phyloP scores from a whole-genome alignment of 2,113 vertebrate species.

The Plestiodon gilberti region DNA sequence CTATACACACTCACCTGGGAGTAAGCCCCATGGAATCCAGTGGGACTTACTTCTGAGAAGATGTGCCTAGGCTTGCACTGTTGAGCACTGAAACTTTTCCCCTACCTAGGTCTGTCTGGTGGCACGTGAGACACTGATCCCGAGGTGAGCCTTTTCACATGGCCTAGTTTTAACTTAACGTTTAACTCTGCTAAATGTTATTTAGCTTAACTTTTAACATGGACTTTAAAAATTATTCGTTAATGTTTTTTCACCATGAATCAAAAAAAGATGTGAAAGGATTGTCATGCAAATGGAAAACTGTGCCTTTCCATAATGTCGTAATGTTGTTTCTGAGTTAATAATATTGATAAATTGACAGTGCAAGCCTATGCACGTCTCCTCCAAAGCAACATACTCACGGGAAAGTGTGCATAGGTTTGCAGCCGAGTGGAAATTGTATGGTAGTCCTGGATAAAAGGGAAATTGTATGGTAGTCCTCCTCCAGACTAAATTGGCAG shows the following conservation, averaged over 20 bases:
- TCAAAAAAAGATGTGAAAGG: background rate
- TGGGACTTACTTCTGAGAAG: too few relatives aligned
- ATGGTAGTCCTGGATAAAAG: background rate
- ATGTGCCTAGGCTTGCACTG: background rate
- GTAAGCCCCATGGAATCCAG: too few relatives aligned
- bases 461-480: background rate
- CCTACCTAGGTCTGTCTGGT: conserved; percentile 20
- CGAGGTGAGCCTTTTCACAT: conserved; percentile 14
- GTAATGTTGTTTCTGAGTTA: background rate
- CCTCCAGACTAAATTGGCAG: too few relatives aligned
- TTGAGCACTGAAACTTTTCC: conserved; percentile 42
- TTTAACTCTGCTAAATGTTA: conserved; percentile 58
- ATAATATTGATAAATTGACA: background rate
- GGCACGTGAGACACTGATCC: conserved; percentile 27
- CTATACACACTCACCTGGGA: too few relatives aligned
- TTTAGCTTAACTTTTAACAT: conserved; percentile 57
- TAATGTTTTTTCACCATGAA: background rate
- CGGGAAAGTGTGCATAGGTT: too few relatives aligned
- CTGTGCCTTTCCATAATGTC: background rate
- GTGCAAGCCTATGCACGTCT: too few relatives aligned
- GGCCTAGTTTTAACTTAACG: conserved; percentile 48
- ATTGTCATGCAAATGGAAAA: background rate
- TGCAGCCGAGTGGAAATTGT: background rate
- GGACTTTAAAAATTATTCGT: conserved; percentile 38
- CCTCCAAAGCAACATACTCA: background rate